Evolutionary conservation across 2,797 vertebrate genomes (phyloP), one percentile per base, ranked within the genome.

Genomic region (Otolemur crassicaudatus): DNA sequence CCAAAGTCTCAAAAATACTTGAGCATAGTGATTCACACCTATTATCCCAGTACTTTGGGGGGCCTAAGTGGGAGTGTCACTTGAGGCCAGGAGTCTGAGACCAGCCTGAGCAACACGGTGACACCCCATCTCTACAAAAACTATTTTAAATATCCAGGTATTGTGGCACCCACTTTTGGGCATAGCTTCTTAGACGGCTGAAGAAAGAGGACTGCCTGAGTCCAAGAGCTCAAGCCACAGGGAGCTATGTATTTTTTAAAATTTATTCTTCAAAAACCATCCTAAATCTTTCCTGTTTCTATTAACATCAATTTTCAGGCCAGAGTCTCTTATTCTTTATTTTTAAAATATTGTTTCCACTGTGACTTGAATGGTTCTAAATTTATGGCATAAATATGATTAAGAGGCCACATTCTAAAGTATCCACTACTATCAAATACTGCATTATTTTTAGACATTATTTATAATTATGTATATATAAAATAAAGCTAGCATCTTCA

Each of bases 401-500:
- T 81, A 96, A 83, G 49, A 80, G 75, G 69, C 7, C 34, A 94
- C 46, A 94, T 43, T 49, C 27, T 29, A 90, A 43, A 37, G 49
- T 23, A 69, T n/a, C 10, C 14, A 31, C 56, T 73, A 83, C 22
- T 76, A 60, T 70, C 29, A 89, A 79, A 72, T 65, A 89, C 22
- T 43, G 75, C 2, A 27, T 61, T 75, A 61, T 79, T 80, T 81
- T 91, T 22, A 72, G 43, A 29, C 43, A 34, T 58, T 82, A 58
- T 2, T 82, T 56, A 80, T 40, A 80, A 90, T 67, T 84, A 72
- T 3, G 8, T 22, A 67, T 67, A 91, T 34, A 3, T 86, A 58
- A 77, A 87, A 84, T 87, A 87, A 75, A 87, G 58, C 72, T 77
- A 61, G 40, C 91, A 16, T 63, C 70, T 87, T 90, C 49, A 90